phyloP scores from a whole-genome alignment of 2,888 invertebrate genomes.

The Conistra vaccinii region DNA sequence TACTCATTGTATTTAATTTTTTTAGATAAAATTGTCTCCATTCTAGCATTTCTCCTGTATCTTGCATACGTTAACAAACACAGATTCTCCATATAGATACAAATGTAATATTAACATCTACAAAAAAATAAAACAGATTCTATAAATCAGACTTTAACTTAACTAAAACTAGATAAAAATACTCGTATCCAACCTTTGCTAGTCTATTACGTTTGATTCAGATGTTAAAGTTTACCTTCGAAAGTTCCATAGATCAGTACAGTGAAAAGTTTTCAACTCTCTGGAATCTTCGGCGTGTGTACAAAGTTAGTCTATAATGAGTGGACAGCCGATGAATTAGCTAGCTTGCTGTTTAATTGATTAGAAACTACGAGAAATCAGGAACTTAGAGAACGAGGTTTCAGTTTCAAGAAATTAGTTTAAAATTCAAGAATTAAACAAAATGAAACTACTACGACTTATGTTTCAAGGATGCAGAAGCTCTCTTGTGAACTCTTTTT shows the following conservation, averaged over 20 bases:
- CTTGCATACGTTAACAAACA: not conserved
- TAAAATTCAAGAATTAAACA: not conserved
- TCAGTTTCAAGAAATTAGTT: not conserved
- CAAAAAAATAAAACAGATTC: no score
- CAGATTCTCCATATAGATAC: not conserved
- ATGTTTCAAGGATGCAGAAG: no score
- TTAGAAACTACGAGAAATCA: slow-evolving; percentile 11
- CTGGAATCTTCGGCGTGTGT: slow-evolving; percentile 28
- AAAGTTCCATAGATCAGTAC: slow-evolving; percentile 32
- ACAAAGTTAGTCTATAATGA: slow-evolving; percentile 26
- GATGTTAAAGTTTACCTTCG: slow-evolving; percentile 61
- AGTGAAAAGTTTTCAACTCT: slow-evolving; percentile 52
- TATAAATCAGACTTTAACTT: not conserved
- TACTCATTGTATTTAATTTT: no score
- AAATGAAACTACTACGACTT: no score
- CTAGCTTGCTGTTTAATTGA: slow-evolving; percentile 34
- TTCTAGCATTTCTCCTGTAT: not conserved
- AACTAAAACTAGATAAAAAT: slow-evolving; percentile 44
- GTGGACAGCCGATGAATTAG: slow-evolving; percentile 13
- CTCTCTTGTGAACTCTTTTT: no score
- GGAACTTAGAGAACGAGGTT: not conserved
- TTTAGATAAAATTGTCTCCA: not conserved
- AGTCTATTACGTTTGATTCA: slow-evolving; percentile 56
- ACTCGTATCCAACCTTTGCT: slow-evolving; percentile 32
- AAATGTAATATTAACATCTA: no score